Base-by-base conservation (phyloP, 2,888 invertebrate genomes). In the Mayetiola destructor region DNA sequence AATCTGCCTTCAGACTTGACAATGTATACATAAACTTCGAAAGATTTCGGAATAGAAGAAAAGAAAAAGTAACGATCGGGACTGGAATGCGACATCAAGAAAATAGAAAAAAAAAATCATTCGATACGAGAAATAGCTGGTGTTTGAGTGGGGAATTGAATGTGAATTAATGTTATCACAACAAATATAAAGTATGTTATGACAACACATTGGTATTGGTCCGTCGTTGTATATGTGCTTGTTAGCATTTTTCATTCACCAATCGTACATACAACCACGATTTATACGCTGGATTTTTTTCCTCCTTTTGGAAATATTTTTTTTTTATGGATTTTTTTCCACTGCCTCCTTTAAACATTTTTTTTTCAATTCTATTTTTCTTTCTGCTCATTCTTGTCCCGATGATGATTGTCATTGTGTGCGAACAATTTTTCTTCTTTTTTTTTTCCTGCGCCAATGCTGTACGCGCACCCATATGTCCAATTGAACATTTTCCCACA, bases 391-490 rank as follows among this genome's bases (percentile, higher is more conserved):
- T n/a, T 27, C n/a, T 48, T 48, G 27, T 27, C 27, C n/a, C n/a
- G n/a, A n/a, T n/a, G n/a, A n/a, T n/a, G n/a, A 27, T 27, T 27
- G 27, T 48, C 29, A 42, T 27, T 48, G 48, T 40, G 40, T 9
- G 40, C 27, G 48, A 2, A 27, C n/a, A 3, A 37, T 12, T 48
- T n/a, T 48, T n/a, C 27, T n/a, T 16, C n/a, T 3, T 18, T 48
- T 48, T 48, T 48, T 48, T 27, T 27, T 52, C 9, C 30, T 53
- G 53, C 53, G 53, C 53, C 53, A 53, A 48, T 27, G 48, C 16
- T 6, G 23, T 27, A 48, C 48, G 53, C 53, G 37, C 55, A 37
- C 55, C 36, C 55, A 55, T 23, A 55, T 55, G 55, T 55, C 55
- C 35, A 37, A 35, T 36, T 55, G 36, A 37, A 55, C 27, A 55